Base-by-base conservation (phyloP, 2,888 invertebrate genomes). In the Adelphocoris suturalis region DNA sequence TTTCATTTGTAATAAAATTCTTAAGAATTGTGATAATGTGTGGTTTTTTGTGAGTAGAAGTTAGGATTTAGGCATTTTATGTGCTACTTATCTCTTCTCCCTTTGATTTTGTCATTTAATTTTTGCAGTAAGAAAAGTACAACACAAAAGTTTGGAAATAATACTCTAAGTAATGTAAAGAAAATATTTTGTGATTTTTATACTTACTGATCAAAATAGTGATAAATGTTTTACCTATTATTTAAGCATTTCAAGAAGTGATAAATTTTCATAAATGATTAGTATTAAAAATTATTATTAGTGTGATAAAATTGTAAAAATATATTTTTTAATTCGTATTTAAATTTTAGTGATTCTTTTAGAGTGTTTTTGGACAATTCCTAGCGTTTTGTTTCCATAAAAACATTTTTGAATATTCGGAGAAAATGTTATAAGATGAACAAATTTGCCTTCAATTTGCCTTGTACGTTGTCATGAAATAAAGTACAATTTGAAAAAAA, bases 121-220 rank as follows among this genome's bases (percentile, higher is more conserved):
- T 75, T 28, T 86, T 86, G 75, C 86, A 86, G 86, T 75, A 68
- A 61, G 37, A 82, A 75, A 86, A 86, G 86, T 86, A 86, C 86
- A 86, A 86, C 75, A 86, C 75, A 86, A 86, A 86, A 23, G 68
- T 86, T 75, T 28, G 48, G 86, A 86, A 75, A 86, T 37, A 86
- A 86, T 86, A 75, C 86, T 86, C 86, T 68, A 86, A 37, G 61
- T 86, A 82, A 82, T 48, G 82, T 68, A 86, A 75, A 75, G 75
- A 86, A 75, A 86, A 86, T 88, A 80, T 88, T 88, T 88, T 88
- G 78, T 88, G 78, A 80, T 80, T 88, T 88, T 88, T 82, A 84
- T 89, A 84, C 76, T 82, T 89, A 82, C 75, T 89, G 75, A 89
- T 89, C 89, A 89, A 89, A 89, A 89, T 89, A 82, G 89, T 89